Evolutionary conservation across 2,113 vertebrate species (phyloP), one percentile per base, ranked within the genome.

Genomic region (Procavia capensis): DNA sequence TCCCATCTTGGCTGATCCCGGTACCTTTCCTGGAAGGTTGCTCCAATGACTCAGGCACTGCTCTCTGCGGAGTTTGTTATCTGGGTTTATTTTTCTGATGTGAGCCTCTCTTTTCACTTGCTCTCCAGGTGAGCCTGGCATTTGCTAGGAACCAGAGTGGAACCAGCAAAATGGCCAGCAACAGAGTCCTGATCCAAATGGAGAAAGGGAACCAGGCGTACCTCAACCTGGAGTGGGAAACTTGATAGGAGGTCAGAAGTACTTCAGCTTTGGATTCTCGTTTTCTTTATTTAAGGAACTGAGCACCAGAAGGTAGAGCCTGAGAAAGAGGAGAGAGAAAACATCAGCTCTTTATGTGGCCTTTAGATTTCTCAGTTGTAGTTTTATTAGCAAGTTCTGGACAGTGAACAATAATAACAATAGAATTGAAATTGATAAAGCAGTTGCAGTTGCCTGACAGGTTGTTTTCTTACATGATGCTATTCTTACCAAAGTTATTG

Each of bases 191-290:
- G 98, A 99, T 99, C 98, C 99, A 99, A 98, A 99, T 99, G 99
- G 99, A 99, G 98, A 99, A 99, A 98, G 99, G 99, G 95, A 99
- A 99, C 99, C 99, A 99, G 97, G 99, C 98, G 98, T 99, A 99
- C 98, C 99, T 99, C 98, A 99, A 99, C 98, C 99, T 99, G 98
- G 99, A 99, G 98, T 99, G 99, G 97, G 99, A 98, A 99, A 99
- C 99, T 99, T 99, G 97, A 99, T 99, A 99, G 99, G 99, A 95
- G 99, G 99, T 98, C 99, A 99, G 99, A 99, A 99, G 98, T 99
- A 99, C 98, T 99, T 99, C 54, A 99, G 99, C 90, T 99, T 99
- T 96, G 99, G 99, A 99, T 99, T 99, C 99, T 99, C 98, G 99
- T 99, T 98, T 99, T 99, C 98, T 99, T 99, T 14, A 98, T 99